Evolutionary conservation across 92 coral and sea anemone species (phyloP).

Genomic region (Paragorgia papillata): DNA sequence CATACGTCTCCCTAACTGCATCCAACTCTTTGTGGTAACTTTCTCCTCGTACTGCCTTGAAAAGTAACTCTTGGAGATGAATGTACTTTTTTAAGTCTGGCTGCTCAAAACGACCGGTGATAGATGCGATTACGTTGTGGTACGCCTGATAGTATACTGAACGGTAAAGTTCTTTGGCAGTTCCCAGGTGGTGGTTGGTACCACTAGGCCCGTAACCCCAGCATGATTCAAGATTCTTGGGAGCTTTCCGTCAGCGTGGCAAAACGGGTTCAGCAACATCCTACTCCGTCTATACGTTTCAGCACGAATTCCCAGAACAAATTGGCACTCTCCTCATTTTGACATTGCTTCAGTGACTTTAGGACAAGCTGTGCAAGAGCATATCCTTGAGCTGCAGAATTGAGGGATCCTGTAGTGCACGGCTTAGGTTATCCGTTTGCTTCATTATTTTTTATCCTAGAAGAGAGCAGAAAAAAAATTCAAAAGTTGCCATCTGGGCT

Average conservation of each 20-base stretch:
- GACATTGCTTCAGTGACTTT: conserved; percentile 55
- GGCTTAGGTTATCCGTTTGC: conserved; percentile 53
- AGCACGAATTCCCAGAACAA: conserved; percentile 57
- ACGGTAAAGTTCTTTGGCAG: conserved; percentile 56
- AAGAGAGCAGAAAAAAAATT: conserved; percentile 58
- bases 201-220: conserved; percentile 46
- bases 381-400: conserved; percentile 54
- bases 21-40: conserved; percentile 48
- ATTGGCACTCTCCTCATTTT: conserved; percentile 50
- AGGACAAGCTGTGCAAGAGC: conserved; percentile 47
- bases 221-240: conserved; percentile 1
- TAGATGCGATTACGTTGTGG: conserved; percentile 24
- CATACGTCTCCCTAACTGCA: conserved; percentile 47
- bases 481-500: conserved; percentile 52
- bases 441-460: conserved; percentile 30
- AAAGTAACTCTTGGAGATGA: conserved; percentile 34
- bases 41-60: conserved; percentile 52
- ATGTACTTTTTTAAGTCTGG: conserved; percentile 21
- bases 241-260: conserved; percentile 24
- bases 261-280: conserved; percentile 51
- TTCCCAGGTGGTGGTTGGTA: conserved; percentile 49
- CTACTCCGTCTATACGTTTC: conserved; percentile 49
- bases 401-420: conserved; percentile 49
- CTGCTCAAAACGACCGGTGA: conserved; percentile 34
- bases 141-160: conserved; percentile 49